Evolutionary conservation across 2,797 vertebrate species (phyloP).

Genomic region (Pseudotriccus pelzelni): DNA sequence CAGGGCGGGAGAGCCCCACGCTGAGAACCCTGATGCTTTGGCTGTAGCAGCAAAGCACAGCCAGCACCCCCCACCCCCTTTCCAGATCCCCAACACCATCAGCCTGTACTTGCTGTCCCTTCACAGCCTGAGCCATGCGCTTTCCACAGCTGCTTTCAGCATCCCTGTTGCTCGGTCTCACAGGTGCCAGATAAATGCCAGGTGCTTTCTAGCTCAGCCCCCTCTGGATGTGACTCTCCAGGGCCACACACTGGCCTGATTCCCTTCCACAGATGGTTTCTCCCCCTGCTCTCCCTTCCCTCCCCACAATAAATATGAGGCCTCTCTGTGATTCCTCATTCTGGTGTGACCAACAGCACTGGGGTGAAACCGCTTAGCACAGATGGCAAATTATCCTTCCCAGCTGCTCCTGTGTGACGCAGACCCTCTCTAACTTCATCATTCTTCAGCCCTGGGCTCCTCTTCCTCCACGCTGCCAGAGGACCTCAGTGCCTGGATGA

Average conservation of each 20-base stretch:
- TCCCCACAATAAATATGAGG: neutral
- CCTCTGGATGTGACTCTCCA: neutral
- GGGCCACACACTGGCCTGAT: neutral
- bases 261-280: slow-evolving; percentile 8
- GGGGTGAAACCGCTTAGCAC: slow-evolving; percentile 52
- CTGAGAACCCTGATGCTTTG: rapidly evolving
- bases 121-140: neutral
- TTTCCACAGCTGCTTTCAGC: neutral
- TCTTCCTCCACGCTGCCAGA: neutral
- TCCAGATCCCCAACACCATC: neutral
- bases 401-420: slow-evolving; percentile 14
- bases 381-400: slow-evolving; percentile 61
- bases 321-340: neutral
- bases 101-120: neutral
- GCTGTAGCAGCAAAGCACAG: neutral
- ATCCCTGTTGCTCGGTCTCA: neutral
- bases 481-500: neutral
- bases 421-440: neutral
- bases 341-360: slow-evolving; percentile 15
- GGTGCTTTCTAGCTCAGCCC: neutral
- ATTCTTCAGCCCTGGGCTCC: neutral
- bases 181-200: neutral
- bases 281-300: neutral
- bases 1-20: neutral
- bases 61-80: neutral